Conservation (phyloP, 2,113 vertebrate genomes). For the Arothron firmamentum region DNA sequence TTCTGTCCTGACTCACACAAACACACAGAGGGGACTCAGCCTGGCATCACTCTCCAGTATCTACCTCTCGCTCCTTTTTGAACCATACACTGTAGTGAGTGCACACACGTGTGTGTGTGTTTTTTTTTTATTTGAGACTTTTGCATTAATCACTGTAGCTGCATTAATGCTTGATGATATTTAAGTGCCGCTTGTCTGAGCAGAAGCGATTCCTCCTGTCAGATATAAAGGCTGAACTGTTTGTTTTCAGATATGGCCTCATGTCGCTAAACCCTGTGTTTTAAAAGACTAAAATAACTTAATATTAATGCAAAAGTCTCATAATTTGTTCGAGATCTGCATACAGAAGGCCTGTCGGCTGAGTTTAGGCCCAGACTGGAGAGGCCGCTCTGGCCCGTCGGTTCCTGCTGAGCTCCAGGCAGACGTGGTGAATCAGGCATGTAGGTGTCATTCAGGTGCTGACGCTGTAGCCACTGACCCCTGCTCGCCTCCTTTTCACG, state of each 20-base stretch:
- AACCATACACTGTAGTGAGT: constrained; percentile 65
- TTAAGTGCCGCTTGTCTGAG: neutral
- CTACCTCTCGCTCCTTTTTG: constrained; percentile 71
- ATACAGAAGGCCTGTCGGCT: constrained; percentile 35
- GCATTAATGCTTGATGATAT: neutral
- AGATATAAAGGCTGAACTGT: too few species aligned
- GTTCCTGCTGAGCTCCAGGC: constrained; percentile 51
- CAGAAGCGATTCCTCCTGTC: too few species aligned
- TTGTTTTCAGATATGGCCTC: neutral
- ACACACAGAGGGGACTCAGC: constrained; percentile 22
- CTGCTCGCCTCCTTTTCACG: neutral
- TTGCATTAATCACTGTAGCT: neutral
- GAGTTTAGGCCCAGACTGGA: constrained; percentile 59
- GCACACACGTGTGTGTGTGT: constrained; percentile 21
- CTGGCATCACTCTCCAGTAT: constrained; percentile 58
- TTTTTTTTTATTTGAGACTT: constrained; percentile 1
- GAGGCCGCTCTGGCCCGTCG: constrained; percentile 20
- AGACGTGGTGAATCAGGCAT: constrained; percentile 39
- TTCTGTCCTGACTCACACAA: neutral
- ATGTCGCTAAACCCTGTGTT: neutral
- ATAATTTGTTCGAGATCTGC: neutral
- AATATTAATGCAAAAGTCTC: neutral
- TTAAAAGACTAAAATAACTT: neutral
- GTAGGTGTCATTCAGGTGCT: constrained; percentile 60
- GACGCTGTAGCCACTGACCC: constrained; percentile 56